phyloP scores from a whole-genome alignment of 2,888 invertebrate genomes.

The Apotomis betuletana region DNA sequence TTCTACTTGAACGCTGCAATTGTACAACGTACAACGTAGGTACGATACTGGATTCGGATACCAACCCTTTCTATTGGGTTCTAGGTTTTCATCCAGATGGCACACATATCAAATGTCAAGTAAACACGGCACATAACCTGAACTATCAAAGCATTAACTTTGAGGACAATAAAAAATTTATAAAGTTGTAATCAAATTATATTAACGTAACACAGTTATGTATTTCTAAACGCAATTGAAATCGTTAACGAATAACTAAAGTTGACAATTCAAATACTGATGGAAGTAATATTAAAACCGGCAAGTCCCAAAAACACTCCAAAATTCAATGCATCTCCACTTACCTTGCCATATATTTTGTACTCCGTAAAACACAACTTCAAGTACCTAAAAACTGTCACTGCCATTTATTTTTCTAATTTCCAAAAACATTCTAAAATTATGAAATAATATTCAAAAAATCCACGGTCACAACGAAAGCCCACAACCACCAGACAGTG shows the following conservation, averaged over 20 bases:
- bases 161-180: too few relatives aligned
- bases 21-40: not conserved
- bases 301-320: not conserved
- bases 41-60: not conserved
- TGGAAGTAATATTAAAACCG: not conserved
- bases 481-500: conserved; percentile 72
- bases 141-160: not conserved
- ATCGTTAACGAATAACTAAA: too few relatives aligned
- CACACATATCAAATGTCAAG: conserved; percentile 1
- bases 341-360: conserved; percentile 2
- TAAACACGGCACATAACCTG: not conserved
- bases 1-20: not conserved
- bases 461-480: conserved; percentile 47
- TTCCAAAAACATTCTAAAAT: conserved; percentile 1
- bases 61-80: not conserved
- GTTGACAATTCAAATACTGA: not conserved
- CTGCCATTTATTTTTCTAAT: not conserved
- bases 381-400: not conserved
- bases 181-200: too few relatives aligned
- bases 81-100: conserved; percentile 10
- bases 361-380: conserved; percentile 6
- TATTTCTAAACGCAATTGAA: too few relatives aligned
- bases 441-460: conserved; percentile 8
- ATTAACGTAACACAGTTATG: too few relatives aligned
- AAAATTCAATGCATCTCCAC: not conserved